These are phyloP conservation scores for Brachylomia viminalis DNA, from an alignment of 2,888 invertebrate genomes.

Conservation along the genomic window DNA sequence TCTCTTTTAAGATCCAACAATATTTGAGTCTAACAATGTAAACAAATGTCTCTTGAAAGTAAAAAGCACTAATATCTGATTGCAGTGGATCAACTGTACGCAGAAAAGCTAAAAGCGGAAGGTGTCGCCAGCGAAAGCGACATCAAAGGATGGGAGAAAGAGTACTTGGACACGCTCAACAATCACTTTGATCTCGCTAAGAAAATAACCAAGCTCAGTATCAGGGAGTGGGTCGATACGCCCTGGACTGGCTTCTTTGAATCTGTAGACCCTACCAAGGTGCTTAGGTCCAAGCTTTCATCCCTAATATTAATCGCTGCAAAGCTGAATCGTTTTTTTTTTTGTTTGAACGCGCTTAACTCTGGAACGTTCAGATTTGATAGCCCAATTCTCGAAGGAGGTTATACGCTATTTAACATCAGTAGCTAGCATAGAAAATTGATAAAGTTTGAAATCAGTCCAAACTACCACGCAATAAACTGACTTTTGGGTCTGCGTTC, in stretches of 20 bases:
- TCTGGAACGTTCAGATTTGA: background rate
- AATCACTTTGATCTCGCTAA: constrained; percentile 86
- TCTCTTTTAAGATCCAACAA: background rate
- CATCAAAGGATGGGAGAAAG: constrained; percentile 89
- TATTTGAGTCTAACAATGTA: background rate
- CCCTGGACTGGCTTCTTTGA: constrained; percentile 98
- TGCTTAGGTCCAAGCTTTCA: constrained; percentile 40
- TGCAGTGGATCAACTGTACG: constrained; percentile 93
- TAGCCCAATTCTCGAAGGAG: background rate
- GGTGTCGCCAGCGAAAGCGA: constrained; percentile 93
- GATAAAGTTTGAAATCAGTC: background rate
- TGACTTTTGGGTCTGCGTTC: background rate
- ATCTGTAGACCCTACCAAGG: constrained; percentile 94
- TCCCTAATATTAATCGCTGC: background rate
- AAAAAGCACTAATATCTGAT: constrained; percentile 5
- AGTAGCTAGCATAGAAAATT: background rate
- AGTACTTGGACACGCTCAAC: constrained; percentile 85
- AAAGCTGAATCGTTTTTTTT: background rate
- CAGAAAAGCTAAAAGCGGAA: constrained; percentile 93
- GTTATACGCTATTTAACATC: background rate
- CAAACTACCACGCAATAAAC: background rate
- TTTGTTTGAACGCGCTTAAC: too few relatives aligned
- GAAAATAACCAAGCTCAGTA: constrained; percentile 88
- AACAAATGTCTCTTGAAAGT: background rate
- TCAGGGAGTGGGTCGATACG: constrained; percentile 98